Base-by-base conservation (phyloP, 2,113 vertebrate species). In the Tragulus kanchil region DNA sequence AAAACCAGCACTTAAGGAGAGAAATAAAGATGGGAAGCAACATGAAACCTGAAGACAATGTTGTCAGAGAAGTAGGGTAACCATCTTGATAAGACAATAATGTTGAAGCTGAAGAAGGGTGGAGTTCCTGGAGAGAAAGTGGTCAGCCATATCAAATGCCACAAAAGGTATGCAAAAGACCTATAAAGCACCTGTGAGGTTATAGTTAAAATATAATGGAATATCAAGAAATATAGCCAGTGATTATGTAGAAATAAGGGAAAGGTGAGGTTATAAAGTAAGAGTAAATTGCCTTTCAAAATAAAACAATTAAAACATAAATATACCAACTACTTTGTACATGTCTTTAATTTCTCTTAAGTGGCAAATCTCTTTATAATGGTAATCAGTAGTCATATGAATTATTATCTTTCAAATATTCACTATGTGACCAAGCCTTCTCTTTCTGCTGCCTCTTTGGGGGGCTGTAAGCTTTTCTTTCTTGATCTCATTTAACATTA, bases 341-440 rank as follows among this genome's bases (percentile, higher is more conserved):
- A 48, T 3, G 8, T 93, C 12, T 92, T 92, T 88, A 89, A 77
- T 90, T 59, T 95, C 36, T 59, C 62, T 17, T 73, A 82, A 82
- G 28, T 73, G 52, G 12, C 48, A 71, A 90, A 71, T 67, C 12
- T 81, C 12, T 67, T 92, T 90, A 84, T 64, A 61, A n/a, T 56
- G 26, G 10, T 83, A 75, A 48, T 58, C 52, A 86, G 4, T 59
- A 56, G 17, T 67, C 50, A 84, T 87, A 59, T 59, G 25, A 54
- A 81, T 88, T 78, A 84, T 85, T 78, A 12, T 82, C 25, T 96
- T 86, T 89, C 82, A 92, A 75, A 88, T 23, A 88, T 64, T 93
- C 48, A 81, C 6, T 28, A 59, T n/a, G 23, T 81, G 58, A 62
- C 1, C 26, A 88, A 82, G 86, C 12, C 3, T 64, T 50, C 31